phyloP scores from a whole-genome alignment of 2,888 invertebrate genomes.

The Villa cingulata region DNA sequence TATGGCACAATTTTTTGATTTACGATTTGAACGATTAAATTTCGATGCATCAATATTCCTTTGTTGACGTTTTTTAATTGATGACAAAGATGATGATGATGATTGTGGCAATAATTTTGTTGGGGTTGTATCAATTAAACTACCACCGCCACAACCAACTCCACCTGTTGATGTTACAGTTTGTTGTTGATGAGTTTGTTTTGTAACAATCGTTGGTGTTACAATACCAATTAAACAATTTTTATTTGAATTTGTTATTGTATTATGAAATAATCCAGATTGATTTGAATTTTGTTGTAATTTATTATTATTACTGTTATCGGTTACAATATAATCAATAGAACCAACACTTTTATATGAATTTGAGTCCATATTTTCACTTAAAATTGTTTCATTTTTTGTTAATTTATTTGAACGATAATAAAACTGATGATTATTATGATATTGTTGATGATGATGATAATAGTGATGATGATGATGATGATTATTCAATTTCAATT shows the following conservation, averaged over 20 bases:
- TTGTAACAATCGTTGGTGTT: too few species aligned
- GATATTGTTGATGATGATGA: neutral
- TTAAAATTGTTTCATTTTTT: constrained; percentile 22
- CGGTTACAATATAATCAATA: constrained; percentile 4
- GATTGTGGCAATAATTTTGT: constrained; percentile 2
- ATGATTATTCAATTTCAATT: too few species aligned
- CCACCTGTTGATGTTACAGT: too few species aligned
- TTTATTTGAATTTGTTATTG: neutral
- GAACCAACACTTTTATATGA: constrained; percentile 4
- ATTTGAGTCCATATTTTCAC: constrained; percentile 17
- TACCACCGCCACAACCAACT: too few species aligned
- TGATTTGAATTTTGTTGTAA: neutral
- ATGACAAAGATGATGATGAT: constrained; percentile 8
- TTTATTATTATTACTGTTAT: constrained; percentile 2
- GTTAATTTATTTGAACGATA: constrained; percentile 20
- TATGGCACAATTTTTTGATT: constrained; percentile 68
- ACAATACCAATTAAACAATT: too few species aligned
- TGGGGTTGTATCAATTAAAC: neutral
- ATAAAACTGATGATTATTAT: constrained; percentile 24
- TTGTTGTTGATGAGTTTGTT: too few species aligned
- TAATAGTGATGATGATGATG: neutral
- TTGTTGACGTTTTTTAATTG: constrained; percentile 37
- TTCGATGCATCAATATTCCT: constrained; percentile 45
- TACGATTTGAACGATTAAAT: constrained; percentile 58
- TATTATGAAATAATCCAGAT: neutral